Percentiles rank a stretch among this genome's conserved stretches.
Conservation (phyloP, 2,113 vertebrate species). For the Crotalus helleri region DNA sequence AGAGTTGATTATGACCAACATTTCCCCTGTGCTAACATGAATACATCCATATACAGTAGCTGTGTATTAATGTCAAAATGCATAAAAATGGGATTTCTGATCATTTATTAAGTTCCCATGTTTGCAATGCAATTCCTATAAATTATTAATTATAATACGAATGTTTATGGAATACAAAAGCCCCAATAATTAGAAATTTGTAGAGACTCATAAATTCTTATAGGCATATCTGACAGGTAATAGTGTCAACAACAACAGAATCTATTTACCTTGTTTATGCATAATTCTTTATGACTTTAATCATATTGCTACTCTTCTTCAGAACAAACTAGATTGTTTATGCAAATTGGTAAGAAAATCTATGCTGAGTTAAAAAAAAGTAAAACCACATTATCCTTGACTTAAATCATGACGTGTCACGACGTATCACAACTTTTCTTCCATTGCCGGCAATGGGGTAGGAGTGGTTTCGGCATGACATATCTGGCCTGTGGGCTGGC, state of each 20-base stretch:
- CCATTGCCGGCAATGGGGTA: too few relatives aligned
- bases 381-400: background rate
- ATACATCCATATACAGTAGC: background rate
- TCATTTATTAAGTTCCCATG: background rate
- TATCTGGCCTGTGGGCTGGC: too few relatives aligned
- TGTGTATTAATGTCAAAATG: background rate
- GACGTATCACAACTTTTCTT: too few relatives aligned
- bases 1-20: background rate
- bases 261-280: background rate
- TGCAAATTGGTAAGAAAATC: background rate
- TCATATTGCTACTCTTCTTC: background rate
- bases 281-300: background rate
- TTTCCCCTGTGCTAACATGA: background rate
- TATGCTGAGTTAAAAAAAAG: background rate
- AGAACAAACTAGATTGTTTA: background rate
- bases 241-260: background rate
- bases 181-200: background rate
- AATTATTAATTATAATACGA: background rate
- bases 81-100: background rate
- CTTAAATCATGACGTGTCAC: too few relatives aligned
- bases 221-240: background rate
- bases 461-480: too few relatives aligned
- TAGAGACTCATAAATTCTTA: background rate
- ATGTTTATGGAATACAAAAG: background rate
- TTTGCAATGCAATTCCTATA: background rate